Percentiles rank a stretch among this genome's conserved stretches.
phyloP scores from a whole-genome alignment of 2,113 vertebrate species.

The Propithecus coquereli region DNA sequence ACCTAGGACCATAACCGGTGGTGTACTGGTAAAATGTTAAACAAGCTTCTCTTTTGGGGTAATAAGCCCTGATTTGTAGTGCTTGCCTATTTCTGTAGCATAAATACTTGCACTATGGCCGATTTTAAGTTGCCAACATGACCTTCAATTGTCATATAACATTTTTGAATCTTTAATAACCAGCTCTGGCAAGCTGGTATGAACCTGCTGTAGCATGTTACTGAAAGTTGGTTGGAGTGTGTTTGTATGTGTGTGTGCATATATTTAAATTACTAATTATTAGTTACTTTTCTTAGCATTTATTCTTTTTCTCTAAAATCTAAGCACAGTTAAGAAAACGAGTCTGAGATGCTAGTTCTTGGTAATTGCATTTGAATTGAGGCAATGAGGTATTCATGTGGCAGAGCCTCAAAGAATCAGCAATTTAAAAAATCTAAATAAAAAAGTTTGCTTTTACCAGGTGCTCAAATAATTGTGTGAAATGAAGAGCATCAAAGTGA shows the following conservation, averaged over 20 bases:
- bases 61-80: neutral
- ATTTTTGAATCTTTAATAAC: neutral
- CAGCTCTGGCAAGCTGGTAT: neutral
- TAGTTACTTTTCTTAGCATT: neutral
- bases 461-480: conserved; percentile 23
- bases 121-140: neutral
- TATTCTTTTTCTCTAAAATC: neutral
- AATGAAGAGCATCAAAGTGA: conserved; percentile 16
- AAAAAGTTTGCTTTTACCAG: conserved; percentile 14
- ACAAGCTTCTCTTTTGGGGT: neutral
- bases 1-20: neutral
- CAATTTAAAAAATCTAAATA: conserved; percentile 11
- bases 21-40: neutral
- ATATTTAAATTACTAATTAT: neutral
- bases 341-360: neutral
- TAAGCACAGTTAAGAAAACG: neutral
- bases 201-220: neutral
- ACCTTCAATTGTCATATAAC: neutral
- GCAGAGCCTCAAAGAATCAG: neutral
- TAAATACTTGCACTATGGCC: neutral
- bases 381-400: neutral
- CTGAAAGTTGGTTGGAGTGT: neutral
- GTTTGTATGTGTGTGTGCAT: neutral
- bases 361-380: neutral
- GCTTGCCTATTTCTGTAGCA: neutral